Conservation (phyloP, 2,888 invertebrate species). For the Noctua comes region DNA sequence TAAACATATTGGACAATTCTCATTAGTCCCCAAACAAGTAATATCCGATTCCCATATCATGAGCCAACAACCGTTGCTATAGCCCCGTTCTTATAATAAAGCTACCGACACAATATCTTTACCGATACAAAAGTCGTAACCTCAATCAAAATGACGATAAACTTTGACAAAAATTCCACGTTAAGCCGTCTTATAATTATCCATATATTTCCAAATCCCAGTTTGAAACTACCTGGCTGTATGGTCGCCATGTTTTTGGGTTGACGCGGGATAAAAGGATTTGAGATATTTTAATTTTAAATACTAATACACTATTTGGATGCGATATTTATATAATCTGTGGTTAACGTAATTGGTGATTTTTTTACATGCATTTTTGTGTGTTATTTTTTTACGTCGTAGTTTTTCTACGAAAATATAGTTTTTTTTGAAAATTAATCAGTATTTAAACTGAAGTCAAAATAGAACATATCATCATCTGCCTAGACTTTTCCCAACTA, state of each 20-base stretch:
- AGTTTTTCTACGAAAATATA: too few relatives aligned
- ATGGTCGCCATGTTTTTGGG: conserved; percentile 33
- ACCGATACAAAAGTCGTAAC: conserved; percentile 83
- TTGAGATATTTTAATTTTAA: background rate
- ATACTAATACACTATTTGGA: background rate
- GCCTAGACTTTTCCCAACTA: background rate
- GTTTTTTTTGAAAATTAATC: background rate
- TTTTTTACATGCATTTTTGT: background rate
- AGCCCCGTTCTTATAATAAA: conserved; percentile 75
- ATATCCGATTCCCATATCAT: conserved; percentile 33
- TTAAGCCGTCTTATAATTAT: conserved; percentile 90
- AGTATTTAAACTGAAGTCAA: background rate
- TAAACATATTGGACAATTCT: conserved; percentile 14
- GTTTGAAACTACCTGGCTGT: conserved; percentile 85
- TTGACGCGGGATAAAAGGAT: background rate
- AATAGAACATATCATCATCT: background rate
- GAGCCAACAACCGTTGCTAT: conserved; percentile 42
- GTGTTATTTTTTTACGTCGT: background rate
- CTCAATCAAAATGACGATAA: conserved; percentile 89
- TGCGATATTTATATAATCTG: background rate
- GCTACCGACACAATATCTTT: conserved; percentile 84
- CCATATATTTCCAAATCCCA: conserved; percentile 88
- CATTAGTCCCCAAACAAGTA: conserved; percentile 24
- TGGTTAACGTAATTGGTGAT: background rate
- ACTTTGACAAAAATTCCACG: conserved; percentile 90